Base-by-base conservation (phyloP, 2,113 vertebrate species). In the Bolborhynchus lineola region DNA sequence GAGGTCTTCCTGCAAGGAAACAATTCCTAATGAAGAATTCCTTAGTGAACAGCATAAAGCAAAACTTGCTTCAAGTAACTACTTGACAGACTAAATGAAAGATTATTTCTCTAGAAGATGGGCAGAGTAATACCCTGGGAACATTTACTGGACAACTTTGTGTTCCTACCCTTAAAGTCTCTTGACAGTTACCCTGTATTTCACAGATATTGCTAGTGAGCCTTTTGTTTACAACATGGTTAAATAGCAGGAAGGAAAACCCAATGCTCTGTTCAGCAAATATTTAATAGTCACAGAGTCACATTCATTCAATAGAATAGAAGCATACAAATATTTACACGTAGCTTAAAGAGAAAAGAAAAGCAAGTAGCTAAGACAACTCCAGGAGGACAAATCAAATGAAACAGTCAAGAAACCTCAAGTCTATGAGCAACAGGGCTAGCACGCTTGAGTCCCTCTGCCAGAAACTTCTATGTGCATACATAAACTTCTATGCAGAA, bases 1-100 rank as follows among this genome's bases (percentile, higher is more conserved):
- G 67, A 99, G 95, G 52, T 94, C 98, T 97, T 99, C 99, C 99
- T 99, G 95, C 20, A 95, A 65, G 75, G 24, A 64, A 92, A 82
- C 26, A 83, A 86, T 31, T 42, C 41, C 33, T 53, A 29, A 76
- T 90, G 26, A 88, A 81, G 24, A 77, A 92, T 52, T 71, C 41
- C 41, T 89, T 72, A 35, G 6, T 20, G 17, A 82, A 64, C 15
- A 93, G 21, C 59, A 78, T 13, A 52, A 91, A 71, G 50, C 24
- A 94, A 92, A 83, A 49, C 35, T 67, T 76, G 29, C 75, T 67
- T 53, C 49, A 88, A 63, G 46, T n/a, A 83, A 52, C 29, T 46
- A 29, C 47, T 5, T 19, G 29, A 86, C 9, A 88, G 35, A 86
- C 13, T 16, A 26, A 94, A 82, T 23, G 47, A 53, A 72, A 78